These are phyloP conservation scores for Podabrus alpinus DNA, from an alignment of 2,888 invertebrate genomes.

Conservation along the genomic window DNA sequence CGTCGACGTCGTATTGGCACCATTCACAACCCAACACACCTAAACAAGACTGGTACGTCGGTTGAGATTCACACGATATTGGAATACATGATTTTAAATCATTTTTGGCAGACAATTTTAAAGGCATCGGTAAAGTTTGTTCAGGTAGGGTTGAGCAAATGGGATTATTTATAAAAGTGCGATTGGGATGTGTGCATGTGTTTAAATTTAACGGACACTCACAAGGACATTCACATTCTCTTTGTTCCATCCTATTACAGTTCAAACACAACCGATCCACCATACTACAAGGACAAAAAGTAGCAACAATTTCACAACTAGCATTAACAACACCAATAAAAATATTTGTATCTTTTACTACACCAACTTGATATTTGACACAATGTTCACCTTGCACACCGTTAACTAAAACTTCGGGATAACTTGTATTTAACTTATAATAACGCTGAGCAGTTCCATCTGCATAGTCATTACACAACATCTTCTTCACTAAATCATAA, in stretches of 20 bases:
- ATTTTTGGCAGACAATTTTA: constrained; percentile 16
- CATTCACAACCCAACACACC: constrained; percentile 86
- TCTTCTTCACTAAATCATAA: constrained; percentile 79
- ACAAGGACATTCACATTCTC: constrained; percentile 93
- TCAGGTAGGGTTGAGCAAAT: constrained; percentile 46
- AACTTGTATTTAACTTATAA: constrained; percentile 81
- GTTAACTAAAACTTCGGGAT: constrained; percentile 77
- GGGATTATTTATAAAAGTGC: constrained; percentile 44
- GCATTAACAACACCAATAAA: constrained; percentile 89
- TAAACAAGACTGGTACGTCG: constrained; percentile 67
- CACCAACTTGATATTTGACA: constrained; percentile 81
- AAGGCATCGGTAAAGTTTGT: constrained; percentile 33
- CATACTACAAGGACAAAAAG: constrained; percentile 92
- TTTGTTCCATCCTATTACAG: constrained; percentile 92
- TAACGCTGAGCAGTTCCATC: constrained; percentile 83
- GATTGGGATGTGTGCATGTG: constrained; percentile 45
- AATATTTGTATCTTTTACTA: constrained; percentile 83
- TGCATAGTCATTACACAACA: constrained; percentile 81
- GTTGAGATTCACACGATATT: constrained; percentile 69
- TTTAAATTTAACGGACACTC: constrained; percentile 69
- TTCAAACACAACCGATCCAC: constrained; percentile 87
- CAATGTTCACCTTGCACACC: constrained; percentile 87
- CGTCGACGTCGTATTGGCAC: constrained; percentile 83
- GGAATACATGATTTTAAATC: constrained; percentile 66
- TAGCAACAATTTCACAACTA: constrained; percentile 78